Evolutionary conservation across 1,140 invertebrate genomes (phyloP).

Genomic region (Penaeus japonicus): DNA sequence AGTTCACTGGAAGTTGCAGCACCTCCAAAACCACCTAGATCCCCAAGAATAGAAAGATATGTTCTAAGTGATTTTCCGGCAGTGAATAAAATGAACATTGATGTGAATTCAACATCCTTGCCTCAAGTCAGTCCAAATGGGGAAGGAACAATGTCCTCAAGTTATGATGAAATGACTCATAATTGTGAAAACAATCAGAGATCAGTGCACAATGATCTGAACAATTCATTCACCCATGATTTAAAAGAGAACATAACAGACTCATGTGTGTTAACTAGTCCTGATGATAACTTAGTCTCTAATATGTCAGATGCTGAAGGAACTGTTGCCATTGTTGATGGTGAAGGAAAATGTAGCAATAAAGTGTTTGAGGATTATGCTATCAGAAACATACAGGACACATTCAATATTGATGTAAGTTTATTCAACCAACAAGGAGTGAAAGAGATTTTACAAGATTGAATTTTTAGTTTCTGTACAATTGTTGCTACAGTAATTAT

Average conservation of each 20-base stretch:
- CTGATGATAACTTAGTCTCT: conserved; percentile 17
- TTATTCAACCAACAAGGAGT: not conserved
- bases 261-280: conserved; percentile 9
- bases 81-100: conserved; percentile 33
- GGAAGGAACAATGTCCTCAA: not conserved
- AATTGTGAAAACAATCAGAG: conserved; percentile 18
- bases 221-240: not conserved
- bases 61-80: conserved; percentile 43
- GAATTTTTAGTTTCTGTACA: too few relatives aligned
- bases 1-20: conserved; percentile 15
- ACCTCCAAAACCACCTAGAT: conserved; percentile 45
- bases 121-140: not conserved
- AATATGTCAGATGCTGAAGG: not conserved
- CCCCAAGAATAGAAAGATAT: conserved; percentile 45
- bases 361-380: conserved; percentile 50
- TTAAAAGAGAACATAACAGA: not conserved
- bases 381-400: conserved; percentile 52
- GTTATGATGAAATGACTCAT: not conserved
- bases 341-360: conserved; percentile 17
- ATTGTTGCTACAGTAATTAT: too few relatives aligned
- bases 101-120: not conserved
- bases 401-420: conserved; percentile 59
- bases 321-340: not conserved
- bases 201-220: not conserved
- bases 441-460: too few relatives aligned